Base-by-base conservation (phyloP, 2,797 vertebrate genomes). In the Centroberyx gerrardi region DNA sequence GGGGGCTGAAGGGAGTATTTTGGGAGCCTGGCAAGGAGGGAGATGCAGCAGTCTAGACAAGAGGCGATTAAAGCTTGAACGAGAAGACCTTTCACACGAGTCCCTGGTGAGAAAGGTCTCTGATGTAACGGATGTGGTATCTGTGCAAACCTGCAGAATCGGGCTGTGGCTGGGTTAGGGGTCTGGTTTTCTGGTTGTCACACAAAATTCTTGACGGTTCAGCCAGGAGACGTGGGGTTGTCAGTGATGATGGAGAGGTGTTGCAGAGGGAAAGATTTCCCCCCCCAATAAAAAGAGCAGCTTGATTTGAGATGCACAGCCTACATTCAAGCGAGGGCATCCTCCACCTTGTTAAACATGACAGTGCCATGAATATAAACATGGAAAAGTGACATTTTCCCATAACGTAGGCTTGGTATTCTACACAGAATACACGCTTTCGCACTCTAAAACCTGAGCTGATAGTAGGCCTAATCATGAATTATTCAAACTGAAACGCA, bases 401-500 rank as follows among this genome's bases (percentile, higher is more conserved):
- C 54, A n/a, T 51, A 65, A 55, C 64, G 31, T 10, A n/a, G 17
- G 31, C 17, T 29, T 18, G n/a, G 1, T 18, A 27, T 52, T 75
- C 55, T 48, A 70, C 5, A 70, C 61, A 52, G 28, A 7, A 13
- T 18, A 33, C 49, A 58, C 67, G 53, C 10, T 53, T 58, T 31
- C 38, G 8, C 56, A 60, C 33, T 13, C 8, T 10, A 60, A 72
- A 80, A 72, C n/a, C 62, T 0, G 6, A 78, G 49, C 55, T 60
- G 76, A 82, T 79, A 67, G 59, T 0, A 6, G 65, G 44, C 67
- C 29, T 61, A 44, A 36, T 64, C 63, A 87, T 90, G 62, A 84
- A 90, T 89, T 85, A 84, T 88, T 88, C 68, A 88, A 29, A 14
- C 51, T 51, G 46, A 69, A 59, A 74, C 29, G 60, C 62, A 71